A percentile compares a stretch with the other conserved stretches of the same genome.
Conservation (phyloP, 2,888 invertebrate genomes). For the Camponotus fellah region DNA sequence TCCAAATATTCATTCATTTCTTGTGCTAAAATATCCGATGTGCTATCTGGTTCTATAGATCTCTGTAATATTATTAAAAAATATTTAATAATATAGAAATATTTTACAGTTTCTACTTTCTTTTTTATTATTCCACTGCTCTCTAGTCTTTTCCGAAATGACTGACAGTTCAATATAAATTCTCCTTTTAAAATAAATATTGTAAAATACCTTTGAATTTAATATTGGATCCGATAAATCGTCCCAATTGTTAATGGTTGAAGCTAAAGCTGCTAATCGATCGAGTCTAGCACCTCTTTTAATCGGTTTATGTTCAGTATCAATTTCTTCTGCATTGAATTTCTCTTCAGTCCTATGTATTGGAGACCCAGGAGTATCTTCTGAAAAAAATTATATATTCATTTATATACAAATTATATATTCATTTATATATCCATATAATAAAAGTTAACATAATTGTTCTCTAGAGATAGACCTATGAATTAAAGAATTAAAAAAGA, state of each 20-base stretch:
- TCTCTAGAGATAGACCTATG: background rate
- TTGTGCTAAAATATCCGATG: too few species aligned
- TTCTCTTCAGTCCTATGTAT: conserved; percentile 92
- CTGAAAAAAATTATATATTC: conserved; percentile 79
- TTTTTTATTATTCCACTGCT: too few species aligned
- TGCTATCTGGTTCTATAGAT: too few species aligned
- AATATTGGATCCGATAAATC: conserved; percentile 89
- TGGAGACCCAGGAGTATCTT: conserved; percentile 88
- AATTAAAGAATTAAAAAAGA: background rate
- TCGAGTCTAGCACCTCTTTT: conserved; percentile 87
- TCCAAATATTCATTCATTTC: too few species aligned
- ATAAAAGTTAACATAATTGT: background rate
- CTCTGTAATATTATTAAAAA: too few species aligned
- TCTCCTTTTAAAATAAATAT: conserved; percentile 21
- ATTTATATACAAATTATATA: conserved; percentile 72
- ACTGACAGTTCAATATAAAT: background rate
- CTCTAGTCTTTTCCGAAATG: background rate
- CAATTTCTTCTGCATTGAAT: conserved; percentile 87
- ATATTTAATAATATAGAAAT: too few species aligned
- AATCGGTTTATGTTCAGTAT: conserved; percentile 74
- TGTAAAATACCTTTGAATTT: conserved; percentile 69
- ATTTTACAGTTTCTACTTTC: too few species aligned
- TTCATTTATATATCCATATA: background rate
- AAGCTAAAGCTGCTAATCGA: conserved; percentile 93
- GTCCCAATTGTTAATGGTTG: conserved; percentile 96